Base-by-base conservation (phyloP, 2,888 invertebrate genomes). In the Matsumyia berberina region DNA sequence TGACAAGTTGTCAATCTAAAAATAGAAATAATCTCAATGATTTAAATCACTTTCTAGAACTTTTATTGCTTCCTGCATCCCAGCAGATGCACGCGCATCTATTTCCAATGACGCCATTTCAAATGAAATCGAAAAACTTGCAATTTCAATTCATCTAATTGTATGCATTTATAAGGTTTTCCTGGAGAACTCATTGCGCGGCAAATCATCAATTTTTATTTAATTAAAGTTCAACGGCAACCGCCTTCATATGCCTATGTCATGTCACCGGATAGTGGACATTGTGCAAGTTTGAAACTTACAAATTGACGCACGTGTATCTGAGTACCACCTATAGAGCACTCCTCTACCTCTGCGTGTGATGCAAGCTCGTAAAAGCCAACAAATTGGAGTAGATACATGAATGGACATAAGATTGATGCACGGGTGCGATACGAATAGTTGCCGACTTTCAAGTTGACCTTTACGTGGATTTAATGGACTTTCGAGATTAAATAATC, bases 171-270 rank as follows among this genome's bases (percentile, higher is more conserved):
- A 9, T 35, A 51, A 37, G 37, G 64, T 37, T 51, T 35, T 33
- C 44, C 11, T 29, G 6, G 12, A 58, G 9, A 58, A 24, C 12
- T 58, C 29, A 7, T 44, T 15, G 11, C 17, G 17, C 37, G 7
- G 11, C 31, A 44, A 62, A 44, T 62, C 15, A 57, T 19, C 12
- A 4, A 12, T 44, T 62, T 62, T 62, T 62, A 62, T 62, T 33
- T 62, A 46, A 51, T 37, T 66, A 51, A 62, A 66, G 49, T 49
- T 64, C 49, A 62, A 44, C 44, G 9, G n/a, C 11, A n/a, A 51
- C 35, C 37, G 49, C 49, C 49, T 37, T 19, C 15, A 35, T 12
- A 33, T 17, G 49, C 2, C 19, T n/a, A 4, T 12, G 33, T n/a
- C 24, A 11, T 33, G 31, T 12, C 29, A 12, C 15, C 15, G 9